Conservation (phyloP, 2,888 invertebrate species). For the Xylota segnis region DNA sequence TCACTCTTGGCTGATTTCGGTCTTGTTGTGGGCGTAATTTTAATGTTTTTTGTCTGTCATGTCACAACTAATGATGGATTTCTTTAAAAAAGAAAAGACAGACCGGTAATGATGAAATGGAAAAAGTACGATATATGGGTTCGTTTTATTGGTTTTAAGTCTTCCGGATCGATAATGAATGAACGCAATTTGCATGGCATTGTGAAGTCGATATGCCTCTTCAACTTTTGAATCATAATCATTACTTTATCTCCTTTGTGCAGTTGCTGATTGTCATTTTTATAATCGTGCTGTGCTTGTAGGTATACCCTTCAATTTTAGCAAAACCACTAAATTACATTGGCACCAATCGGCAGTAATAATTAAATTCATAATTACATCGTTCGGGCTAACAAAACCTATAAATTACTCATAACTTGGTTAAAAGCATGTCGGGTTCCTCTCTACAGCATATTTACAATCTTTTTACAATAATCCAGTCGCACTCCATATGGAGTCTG, state of each 20-base stretch:
- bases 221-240: too few species aligned
- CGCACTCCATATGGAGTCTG: constrained; percentile 37
- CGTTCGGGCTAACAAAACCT: constrained; percentile 17
- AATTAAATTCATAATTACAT: constrained; percentile 40
- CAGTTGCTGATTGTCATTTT: too few species aligned
- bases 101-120: constrained; percentile 27
- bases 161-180: constrained; percentile 17
- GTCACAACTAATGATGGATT: constrained; percentile 52
- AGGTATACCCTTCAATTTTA: not conserved
- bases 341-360: not conserved
- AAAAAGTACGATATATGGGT: constrained; percentile 6
- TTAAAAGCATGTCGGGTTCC: not conserved
- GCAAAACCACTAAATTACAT: not conserved
- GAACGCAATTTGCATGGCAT: constrained; percentile 25
- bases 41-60: constrained; percentile 35
- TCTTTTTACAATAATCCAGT: not conserved
- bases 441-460: constrained; percentile 11
- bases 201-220: constrained; percentile 4
- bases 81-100: constrained; percentile 36
- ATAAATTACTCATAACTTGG: constrained; percentile 24
- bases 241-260: too few species aligned
- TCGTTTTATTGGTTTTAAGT: not conserved
- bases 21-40: constrained; percentile 54
- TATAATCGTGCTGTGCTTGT: not conserved
- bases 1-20: constrained; percentile 35